Percentiles rank a stretch among this genome's conserved stretches.
phyloP scores from a whole-genome alignment of 1,140 invertebrate species.

The Tenebrio molitor region DNA sequence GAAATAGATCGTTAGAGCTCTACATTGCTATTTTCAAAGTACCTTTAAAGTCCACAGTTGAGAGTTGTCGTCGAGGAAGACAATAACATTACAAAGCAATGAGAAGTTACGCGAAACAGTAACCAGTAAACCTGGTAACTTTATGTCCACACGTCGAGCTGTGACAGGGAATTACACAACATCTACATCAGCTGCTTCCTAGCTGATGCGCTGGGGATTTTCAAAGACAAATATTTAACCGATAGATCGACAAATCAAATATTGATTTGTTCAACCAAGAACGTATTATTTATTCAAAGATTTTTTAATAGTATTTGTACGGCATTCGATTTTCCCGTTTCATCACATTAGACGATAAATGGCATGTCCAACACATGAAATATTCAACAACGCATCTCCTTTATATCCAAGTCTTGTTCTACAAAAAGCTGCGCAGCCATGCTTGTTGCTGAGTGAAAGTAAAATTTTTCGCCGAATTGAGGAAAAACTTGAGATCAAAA shows the following conservation, averaged over 20 bases:
- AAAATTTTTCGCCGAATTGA: slow-evolving; percentile 25
- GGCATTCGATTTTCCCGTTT: too few relatives aligned
- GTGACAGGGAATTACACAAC: slow-evolving; percentile 4
- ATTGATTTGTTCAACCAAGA: too few relatives aligned
- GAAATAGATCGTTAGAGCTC: neutral
- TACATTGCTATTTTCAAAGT: neutral
- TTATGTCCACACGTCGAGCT: slow-evolving; percentile 30
- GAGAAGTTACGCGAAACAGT: slow-evolving; percentile 22
- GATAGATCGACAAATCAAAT: too few relatives aligned
- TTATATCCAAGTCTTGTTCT: slow-evolving; percentile 1
- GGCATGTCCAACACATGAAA: neutral
- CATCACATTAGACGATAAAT: neutral
- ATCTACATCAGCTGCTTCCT: slow-evolving; percentile 20
- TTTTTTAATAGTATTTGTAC: too few relatives aligned
- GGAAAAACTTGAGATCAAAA: slow-evolving; percentile 11
- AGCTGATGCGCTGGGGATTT: neutral
- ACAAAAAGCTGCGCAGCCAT: slow-evolving; percentile 14
- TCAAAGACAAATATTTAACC: neutral
- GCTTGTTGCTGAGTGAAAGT: slow-evolving; percentile 31
- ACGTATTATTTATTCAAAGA: too few relatives aligned
- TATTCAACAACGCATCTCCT: slow-evolving; percentile 11
- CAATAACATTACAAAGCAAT: slow-evolving; percentile 35
- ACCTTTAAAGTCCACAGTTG: neutral
- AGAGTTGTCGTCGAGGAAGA: slow-evolving; percentile 8
- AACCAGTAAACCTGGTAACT: slow-evolving; percentile 20